These are phyloP conservation scores for Drosophila gunungcola DNA, from an alignment of 1,140 invertebrate species.

Conservation along the genomic window DNA sequence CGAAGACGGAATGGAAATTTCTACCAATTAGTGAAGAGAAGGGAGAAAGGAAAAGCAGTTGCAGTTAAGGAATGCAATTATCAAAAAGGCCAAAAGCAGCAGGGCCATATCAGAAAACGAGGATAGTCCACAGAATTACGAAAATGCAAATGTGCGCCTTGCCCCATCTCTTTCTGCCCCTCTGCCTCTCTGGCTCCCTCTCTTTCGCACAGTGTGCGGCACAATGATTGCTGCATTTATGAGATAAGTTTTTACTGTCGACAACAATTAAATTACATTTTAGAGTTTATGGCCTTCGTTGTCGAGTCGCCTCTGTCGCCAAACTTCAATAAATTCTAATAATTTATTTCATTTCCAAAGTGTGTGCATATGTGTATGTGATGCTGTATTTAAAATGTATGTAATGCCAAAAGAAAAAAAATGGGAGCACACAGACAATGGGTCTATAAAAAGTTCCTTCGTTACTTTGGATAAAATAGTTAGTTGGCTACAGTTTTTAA, in stretches of 20 bases:
- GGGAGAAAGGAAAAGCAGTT: constrained; percentile 29
- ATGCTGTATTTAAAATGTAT: constrained; percentile 52
- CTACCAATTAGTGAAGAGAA: constrained; percentile 52
- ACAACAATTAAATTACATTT: constrained; percentile 80
- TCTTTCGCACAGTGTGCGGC: constrained; percentile 16
- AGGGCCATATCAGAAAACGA: constrained; percentile 22
- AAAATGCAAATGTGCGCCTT: constrained; percentile 31
- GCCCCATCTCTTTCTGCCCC: constrained; percentile 1
- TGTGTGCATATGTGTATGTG: constrained; percentile 15
- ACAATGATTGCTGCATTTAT: constrained; percentile 73
- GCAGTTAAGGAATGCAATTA: constrained; percentile 58
- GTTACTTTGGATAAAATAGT: neutral
- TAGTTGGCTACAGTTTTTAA: too few species aligned
- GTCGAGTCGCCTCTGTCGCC: constrained; percentile 53
- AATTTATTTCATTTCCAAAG: constrained; percentile 69
- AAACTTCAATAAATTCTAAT: constrained; percentile 76
- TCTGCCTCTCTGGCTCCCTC: neutral
- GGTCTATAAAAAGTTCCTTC: constrained; percentile 13
- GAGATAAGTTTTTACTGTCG: constrained; percentile 77
- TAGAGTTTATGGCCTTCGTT: constrained; percentile 66
- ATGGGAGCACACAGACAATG: constrained; percentile 29
- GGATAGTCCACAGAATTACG: constrained; percentile 6
- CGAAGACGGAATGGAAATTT: constrained; percentile 57
- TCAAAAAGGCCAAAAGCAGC: constrained; percentile 33
- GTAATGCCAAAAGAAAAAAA: constrained; percentile 28